phyloP scores from a whole-genome alignment of 2,888 invertebrate genomes.

The Macrosoma leucophasiata region DNA sequence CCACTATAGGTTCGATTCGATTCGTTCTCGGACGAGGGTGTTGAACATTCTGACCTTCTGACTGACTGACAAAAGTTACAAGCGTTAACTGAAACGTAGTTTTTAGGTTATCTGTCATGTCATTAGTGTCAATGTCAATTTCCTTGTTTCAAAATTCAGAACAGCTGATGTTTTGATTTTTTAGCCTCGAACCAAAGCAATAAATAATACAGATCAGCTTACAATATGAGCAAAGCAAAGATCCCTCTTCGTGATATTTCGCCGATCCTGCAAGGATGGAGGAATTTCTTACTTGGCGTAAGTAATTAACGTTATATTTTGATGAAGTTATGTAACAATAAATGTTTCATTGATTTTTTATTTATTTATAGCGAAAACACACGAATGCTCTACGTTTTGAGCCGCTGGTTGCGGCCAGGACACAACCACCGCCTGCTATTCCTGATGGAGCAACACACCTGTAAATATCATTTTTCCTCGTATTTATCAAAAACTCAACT shows the following conservation, averaged over 20 bases:
- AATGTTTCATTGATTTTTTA: slow-evolving; percentile 23
- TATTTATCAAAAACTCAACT: no score
- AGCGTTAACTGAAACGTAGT: no score
- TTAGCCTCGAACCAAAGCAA: no score
- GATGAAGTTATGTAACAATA: slow-evolving; percentile 31
- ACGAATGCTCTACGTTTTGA: slow-evolving; percentile 80
- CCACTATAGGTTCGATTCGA: no score
- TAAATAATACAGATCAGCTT: no score
- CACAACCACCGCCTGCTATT: slow-evolving; percentile 86
- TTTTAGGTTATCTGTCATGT: no score
- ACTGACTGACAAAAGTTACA: no score
- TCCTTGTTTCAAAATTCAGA: no score
- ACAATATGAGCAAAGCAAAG: slow-evolving; percentile 55
- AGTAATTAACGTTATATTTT: slow-evolving; percentile 33
- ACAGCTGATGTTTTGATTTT: no score
- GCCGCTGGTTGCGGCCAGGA: slow-evolving; percentile 80
- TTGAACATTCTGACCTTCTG: no score
- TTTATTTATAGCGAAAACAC: slow-evolving; percentile 72
- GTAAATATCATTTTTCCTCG: slow-evolving; percentile 35
- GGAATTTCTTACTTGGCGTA: slow-evolving; percentile 82
- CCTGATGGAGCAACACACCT: slow-evolving; percentile 89
- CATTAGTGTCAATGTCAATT: no score
- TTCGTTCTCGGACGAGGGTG: no score
- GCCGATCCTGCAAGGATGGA: slow-evolving; percentile 75
- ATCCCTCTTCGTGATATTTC: slow-evolving; percentile 79